Conservation (phyloP, 2,113 vertebrate genomes). For the rat (Rattus norvegicus) region DNA sequence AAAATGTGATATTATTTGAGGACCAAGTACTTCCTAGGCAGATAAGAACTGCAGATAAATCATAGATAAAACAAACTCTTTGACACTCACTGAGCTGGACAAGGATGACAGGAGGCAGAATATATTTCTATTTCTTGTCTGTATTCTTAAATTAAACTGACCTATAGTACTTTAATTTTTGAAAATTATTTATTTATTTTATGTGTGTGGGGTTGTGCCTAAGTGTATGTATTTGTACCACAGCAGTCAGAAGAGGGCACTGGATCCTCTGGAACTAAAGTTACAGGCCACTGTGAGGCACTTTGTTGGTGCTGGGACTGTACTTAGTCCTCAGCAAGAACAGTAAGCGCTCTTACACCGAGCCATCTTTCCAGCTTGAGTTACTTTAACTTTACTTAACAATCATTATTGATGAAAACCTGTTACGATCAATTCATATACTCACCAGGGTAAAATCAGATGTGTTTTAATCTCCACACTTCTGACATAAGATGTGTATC, state of each 20-base stretch:
- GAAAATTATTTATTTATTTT: not conserved
- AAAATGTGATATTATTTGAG: not conserved
- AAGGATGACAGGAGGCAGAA: not conserved
- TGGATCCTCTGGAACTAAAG: not conserved
- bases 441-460: not conserved
- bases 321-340: not conserved
- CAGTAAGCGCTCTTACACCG: not conserved
- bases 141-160: not conserved
- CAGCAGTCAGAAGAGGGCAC: not conserved
- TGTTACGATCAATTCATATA: not conserved
- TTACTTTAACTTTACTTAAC: constrained; percentile 1
- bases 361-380: not conserved
- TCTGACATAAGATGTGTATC: not conserved
- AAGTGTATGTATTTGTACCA: not conserved
- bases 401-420: not conserved
- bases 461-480: not conserved
- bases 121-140: not conserved
- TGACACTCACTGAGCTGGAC: not conserved
- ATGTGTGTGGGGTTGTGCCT: not conserved
- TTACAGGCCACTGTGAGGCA: not conserved
- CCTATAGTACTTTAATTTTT: not conserved
- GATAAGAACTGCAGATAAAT: not conserved
- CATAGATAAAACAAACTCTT: not conserved
- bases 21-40: not conserved
- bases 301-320: not conserved